phyloP scores from a whole-genome alignment of 2,113 vertebrate species.

The Bos javanicus region DNA sequence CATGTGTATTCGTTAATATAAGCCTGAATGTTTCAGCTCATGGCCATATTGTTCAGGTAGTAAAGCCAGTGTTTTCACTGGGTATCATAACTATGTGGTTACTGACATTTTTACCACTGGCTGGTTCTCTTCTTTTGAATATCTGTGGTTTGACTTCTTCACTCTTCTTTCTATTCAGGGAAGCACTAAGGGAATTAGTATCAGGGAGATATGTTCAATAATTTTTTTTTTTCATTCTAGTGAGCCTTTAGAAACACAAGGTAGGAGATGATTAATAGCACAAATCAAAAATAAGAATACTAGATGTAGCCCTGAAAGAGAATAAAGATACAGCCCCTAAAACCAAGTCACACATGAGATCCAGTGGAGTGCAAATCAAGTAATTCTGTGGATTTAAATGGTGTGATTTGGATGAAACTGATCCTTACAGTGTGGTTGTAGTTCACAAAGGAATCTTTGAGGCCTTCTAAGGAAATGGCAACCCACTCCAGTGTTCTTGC shows the following conservation, averaged over 20 bases:
- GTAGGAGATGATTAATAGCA: constrained; percentile 25
- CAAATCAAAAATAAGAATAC: not conserved
- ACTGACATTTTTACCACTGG: not conserved
- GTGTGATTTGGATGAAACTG: not conserved
- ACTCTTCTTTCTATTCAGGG: not conserved
- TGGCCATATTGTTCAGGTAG: not conserved
- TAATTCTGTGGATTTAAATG: not conserved
- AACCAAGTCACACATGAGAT: not conserved
- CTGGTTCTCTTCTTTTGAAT: constrained; percentile 1
- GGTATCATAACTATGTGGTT: not conserved
- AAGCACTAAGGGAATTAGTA: constrained; percentile 29
- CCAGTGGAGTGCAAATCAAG: not conserved
- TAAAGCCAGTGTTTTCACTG: not conserved
- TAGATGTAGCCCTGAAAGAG: not conserved
- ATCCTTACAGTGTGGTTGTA: not conserved
- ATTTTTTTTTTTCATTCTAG: constrained; percentile 47
- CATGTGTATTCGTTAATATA: constrained; percentile 41
- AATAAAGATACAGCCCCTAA: not conserved
- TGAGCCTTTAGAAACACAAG: constrained; percentile 25
- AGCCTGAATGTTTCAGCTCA: not conserved
- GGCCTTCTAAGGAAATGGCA: not conserved
- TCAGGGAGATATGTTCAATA: not conserved
- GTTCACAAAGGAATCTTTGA: not conserved
- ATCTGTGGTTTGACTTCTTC: not conserved
- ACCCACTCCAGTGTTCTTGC: too few relatives aligned